A percentile compares a stretch with the other conserved stretches of the same genome.
Evolutionary conservation across 2,113 vertebrate species (phyloP).

Genomic region (Podarcis raffonei): DNA sequence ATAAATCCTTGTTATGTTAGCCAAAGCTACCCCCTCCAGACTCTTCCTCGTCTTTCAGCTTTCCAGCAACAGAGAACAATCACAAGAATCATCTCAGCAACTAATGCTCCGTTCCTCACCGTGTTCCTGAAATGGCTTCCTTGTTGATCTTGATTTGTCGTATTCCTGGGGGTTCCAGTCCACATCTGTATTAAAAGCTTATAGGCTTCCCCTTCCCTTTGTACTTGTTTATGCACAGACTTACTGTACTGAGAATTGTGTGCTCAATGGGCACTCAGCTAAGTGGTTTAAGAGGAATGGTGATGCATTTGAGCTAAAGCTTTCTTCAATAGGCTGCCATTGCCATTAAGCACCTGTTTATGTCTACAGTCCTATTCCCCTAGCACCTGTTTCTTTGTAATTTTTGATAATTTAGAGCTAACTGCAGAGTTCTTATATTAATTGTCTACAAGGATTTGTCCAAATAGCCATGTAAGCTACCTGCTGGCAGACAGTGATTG

Average conservation of each 20-base stretch:
- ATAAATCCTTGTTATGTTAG: conserved; percentile 19
- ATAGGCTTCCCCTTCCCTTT: conserved; percentile 25
- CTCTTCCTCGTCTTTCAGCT: conserved; percentile 16
- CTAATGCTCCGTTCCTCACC: background rate
- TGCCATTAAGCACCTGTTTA: conserved; percentile 27
- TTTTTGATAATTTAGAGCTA: conserved; percentile 25
- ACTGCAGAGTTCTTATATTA: conserved; percentile 16
- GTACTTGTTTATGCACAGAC: background rate
- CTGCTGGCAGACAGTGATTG: conserved; percentile 35
- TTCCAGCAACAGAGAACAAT: conserved; percentile 1
- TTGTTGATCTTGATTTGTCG: conserved; percentile 11
- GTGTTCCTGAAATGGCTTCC: background rate
- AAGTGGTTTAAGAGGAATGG: conserved; percentile 7
- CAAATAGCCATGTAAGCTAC: conserved; percentile 24
- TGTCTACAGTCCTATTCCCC: conserved; percentile 1
- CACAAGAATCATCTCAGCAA: conserved; percentile 25
- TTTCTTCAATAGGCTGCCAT: conserved; percentile 22
- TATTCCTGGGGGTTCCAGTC: background rate
- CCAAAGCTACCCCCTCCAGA: conserved; percentile 30
- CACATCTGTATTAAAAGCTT: background rate
- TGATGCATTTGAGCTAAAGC: conserved; percentile 40
- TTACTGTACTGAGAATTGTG: conserved; percentile 35
- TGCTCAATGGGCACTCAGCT: conserved; percentile 18
- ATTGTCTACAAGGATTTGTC: background rate
- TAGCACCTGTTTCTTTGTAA: conserved; percentile 41